Evolutionary conservation across 2,113 vertebrate species (phyloP), one percentile per base, ranked within the genome.

Genomic region (Lophotis ruficrista): DNA sequence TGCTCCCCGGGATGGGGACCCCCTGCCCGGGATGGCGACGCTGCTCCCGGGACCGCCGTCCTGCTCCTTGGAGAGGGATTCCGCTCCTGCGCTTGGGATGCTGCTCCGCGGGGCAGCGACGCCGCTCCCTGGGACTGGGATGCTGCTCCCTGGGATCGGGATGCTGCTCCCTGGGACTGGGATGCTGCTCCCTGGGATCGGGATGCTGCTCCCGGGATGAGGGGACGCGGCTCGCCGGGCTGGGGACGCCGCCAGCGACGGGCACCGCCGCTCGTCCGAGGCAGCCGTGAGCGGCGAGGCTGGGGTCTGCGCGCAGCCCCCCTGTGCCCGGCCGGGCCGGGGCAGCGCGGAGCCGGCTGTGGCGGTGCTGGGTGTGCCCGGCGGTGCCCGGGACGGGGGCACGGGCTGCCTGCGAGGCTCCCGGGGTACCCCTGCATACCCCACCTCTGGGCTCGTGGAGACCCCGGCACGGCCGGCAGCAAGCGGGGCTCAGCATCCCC

Each of bases 21-120:
- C 37, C 3, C 50, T 0, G 3, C 8, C 35, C 0, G 64, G 31
- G 48, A 3, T 0, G 13, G n/a, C 2, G 6, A 4, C 4, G 53
- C n/a, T 7, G 72, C 56, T 37, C 14, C 43, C 4, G 8, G 45
- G 7, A 5, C 35, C 4, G 27, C 6, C 8, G 7, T 25, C 12
- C 25, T 54, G 53, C 27, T 54, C 53, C 15, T 28, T 0, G 28
- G 20, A 2, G 0, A 24, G 35, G 47, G 69, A 2, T 15, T 4
- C 27, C 8, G 7, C 51, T 53, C 14, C 51, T 43, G 14, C 41
- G 14, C 19, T 25, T 27, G 37, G 25, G 62, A 23, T 16, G 51
- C 28, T 30, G 14, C 53, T 54, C 8, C 27, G 16, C 5, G 5
- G 28, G 8, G 6, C 7, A 2, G 47, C 30, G 51, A 14, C 14